Base-by-base conservation (phyloP, 2,888 invertebrate genomes). In the Andrena haemorrhoa region DNA sequence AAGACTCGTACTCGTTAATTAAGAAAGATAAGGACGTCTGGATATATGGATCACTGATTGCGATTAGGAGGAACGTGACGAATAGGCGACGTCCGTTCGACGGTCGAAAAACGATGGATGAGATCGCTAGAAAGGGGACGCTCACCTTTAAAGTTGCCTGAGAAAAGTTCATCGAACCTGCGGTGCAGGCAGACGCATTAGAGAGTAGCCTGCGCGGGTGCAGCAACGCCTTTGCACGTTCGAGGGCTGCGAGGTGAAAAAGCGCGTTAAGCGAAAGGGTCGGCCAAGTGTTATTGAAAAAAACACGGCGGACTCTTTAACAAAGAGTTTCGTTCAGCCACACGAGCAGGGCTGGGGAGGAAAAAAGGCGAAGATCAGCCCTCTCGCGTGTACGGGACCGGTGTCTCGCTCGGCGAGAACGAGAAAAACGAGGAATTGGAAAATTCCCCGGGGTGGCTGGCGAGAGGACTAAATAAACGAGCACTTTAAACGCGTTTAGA, bases 131-230 rank as follows among this genome's bases (percentile, higher is more conserved):
- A 58, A 63, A 82, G 56, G 83, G 71, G 70, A 71, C 82, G 78
- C 66, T 81, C 81, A 71, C 72, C 86, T 87, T 88, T 86, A 88
- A 88, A 80, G 77, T 83, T 80, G 72, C 79, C 73, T 63, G 73
- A 61, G 84, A 79, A 70, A 81, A 82, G 86, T 83, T 87, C 86
- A 88, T 88, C 79, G 88, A 86, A 88, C 88, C 77, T 79, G 51
- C 58, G 58, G 61, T 26, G 26, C 75, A 66, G 82, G 79, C 80
- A 79, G 86, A 86, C 85, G 79, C 86, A 83, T 89, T 89, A 88
- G 87, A 89, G 89, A 89, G 78, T 85, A 66, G 80, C 74, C 75
- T 65, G 68, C 77, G 88, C 84, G 76, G 82, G 84, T 79, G 78
- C 75, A 85, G 71, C 75, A 51, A 78, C 83, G 86, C 79, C 86